Evolutionary conservation across 2,797 vertebrate genomes (phyloP), one percentile per base, ranked within the genome.

Genomic region (Emydoidea blandingii): DNA sequence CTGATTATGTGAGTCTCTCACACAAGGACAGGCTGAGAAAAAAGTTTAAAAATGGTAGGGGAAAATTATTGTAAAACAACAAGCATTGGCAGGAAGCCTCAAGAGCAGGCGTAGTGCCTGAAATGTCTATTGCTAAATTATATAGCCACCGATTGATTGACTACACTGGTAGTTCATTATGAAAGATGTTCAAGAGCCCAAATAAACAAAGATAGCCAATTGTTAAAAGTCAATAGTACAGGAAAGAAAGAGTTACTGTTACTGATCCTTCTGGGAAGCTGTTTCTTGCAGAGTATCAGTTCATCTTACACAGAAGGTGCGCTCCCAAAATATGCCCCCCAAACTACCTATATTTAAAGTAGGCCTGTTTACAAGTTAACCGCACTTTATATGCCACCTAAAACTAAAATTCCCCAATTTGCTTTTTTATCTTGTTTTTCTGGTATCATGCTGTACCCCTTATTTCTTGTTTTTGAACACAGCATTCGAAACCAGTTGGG

Each of bases 21-120:
- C 50, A 86, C 37, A 95, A 91, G 84, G 90, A 92, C 90, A 86
- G 16, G 49, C 14, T n/a, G 62, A n/a, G 62, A 68, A 9, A 95
- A 95, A 91, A 86, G 81, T 89, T 92, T 12, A 1, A 89, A 93
- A 91, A 94, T 44, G 31, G 34, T 72, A 93, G 68, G 72, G 18
- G 41, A 41, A 83, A 91, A 89, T 83, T 68, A 85, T 91, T 93
- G 68, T 41, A 8, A 29, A 92, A 79, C 86, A 91, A 90, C 1
- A 12, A 81, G 89, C 88, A 91, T 7, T 76, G 44, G 81, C 91
- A 94, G 44, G 14, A 74, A 21, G 49, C 78, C 21, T 74, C 50
- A 94, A 93, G 72, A 92, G 25, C 53, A 91, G 27, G 27, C 72
- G 4, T 65, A 85, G 19, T 47, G 8, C 41, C n/a, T 88, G 37